Evolutionary conservation across 1,140 invertebrate genomes (phyloP).

Genomic region (Pteromalus puparum): DNA sequence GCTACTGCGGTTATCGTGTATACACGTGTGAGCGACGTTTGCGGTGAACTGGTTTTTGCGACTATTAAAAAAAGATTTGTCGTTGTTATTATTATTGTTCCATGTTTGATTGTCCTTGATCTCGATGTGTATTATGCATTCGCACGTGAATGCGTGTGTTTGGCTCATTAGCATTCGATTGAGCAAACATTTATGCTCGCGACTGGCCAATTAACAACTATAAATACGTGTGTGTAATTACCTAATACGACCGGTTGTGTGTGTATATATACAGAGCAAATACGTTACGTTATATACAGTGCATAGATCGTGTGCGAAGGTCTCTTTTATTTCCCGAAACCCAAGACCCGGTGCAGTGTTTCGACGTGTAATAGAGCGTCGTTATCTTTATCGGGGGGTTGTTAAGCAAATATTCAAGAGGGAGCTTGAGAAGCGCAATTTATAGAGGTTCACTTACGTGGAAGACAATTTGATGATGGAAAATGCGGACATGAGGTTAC

Average conservation of each 20-base stretch:
- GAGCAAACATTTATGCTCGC: background rate
- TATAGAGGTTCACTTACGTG: conserved; percentile 51
- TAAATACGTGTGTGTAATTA: background rate
- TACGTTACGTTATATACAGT: background rate
- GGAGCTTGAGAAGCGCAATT: no score
- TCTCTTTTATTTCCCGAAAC: no score
- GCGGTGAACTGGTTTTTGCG: background rate
- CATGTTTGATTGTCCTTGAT: no score
- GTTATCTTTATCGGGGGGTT: no score
- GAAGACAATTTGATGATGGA: conserved; percentile 49
- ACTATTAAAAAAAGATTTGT: background rate
- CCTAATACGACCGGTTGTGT: background rate
- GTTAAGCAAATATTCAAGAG: no score
- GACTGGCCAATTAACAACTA: background rate
- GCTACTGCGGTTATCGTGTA: background rate
- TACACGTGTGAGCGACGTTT: background rate
- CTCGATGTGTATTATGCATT: background rate
- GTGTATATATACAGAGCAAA: background rate
- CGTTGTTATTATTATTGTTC: background rate
- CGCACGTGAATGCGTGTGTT: background rate
- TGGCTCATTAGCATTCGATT: background rate
- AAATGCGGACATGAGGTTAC: conserved; percentile 54
- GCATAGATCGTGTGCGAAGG: background rate
- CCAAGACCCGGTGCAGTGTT: no score
- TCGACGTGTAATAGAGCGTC: no score